Percentiles rank a stretch among this genome's conserved stretches.
These are phyloP conservation scores for Ganaspis brasiliensis DNA, from an alignment of 2,888 invertebrate genomes.

Conservation along the genomic window DNA sequence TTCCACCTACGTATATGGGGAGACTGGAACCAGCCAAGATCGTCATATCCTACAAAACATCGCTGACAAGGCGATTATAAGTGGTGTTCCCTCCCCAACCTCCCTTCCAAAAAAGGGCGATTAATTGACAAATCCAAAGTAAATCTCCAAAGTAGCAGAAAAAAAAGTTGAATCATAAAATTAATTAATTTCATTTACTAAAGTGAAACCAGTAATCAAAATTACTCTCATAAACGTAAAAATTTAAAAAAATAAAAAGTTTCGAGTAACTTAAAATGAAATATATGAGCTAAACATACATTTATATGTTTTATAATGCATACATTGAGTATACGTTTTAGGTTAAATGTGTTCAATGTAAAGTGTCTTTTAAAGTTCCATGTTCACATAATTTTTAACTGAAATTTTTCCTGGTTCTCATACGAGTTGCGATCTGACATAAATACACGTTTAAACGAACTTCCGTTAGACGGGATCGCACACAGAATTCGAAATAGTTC, in stretches of 20 bases:
- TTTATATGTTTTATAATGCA: too few species aligned
- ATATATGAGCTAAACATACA: too few species aligned
- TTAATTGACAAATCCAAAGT: constrained; percentile 31
- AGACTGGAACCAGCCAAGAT: constrained; percentile 61
- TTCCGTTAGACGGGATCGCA: constrained; percentile 16
- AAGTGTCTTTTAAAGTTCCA: too few species aligned
- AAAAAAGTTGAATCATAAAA: constrained; percentile 24
- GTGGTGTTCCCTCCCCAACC: constrained; percentile 56
- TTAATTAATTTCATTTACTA: constrained; percentile 36
- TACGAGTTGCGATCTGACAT: constrained; percentile 1
- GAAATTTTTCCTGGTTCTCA: not conserved
- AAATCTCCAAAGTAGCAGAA: not conserved
- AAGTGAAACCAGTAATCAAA: not conserved
- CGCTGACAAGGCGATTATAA: constrained; percentile 73
- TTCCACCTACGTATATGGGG: constrained; percentile 72
- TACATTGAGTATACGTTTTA: not conserved
- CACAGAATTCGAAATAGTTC: constrained; percentile 28
- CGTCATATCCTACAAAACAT: constrained; percentile 71
- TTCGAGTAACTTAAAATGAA: too few species aligned
- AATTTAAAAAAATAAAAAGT: too few species aligned
- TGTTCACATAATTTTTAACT: not conserved
- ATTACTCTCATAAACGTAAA: too few species aligned
- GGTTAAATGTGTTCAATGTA: too few species aligned
- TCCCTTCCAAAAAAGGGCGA: constrained; percentile 43
- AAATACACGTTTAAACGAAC: constrained; percentile 23